Evolutionary conservation across 1,140 invertebrate genomes (phyloP).

Genomic region (Belonocnema kinseyi): DNA sequence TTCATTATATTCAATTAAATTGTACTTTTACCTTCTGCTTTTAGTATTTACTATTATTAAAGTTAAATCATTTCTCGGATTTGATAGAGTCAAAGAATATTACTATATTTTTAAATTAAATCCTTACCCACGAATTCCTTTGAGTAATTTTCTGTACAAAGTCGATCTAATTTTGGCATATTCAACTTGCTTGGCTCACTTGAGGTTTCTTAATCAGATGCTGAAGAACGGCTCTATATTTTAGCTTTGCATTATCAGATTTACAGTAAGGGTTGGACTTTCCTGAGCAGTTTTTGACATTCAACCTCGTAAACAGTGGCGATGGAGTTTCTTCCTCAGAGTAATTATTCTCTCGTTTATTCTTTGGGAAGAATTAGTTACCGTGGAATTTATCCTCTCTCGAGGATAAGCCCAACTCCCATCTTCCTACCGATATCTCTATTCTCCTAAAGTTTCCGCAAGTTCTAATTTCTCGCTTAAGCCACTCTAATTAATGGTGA

Average conservation of each 20-base stretch:
- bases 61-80: too few species aligned
- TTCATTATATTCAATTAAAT: too few species aligned
- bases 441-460: constrained; percentile 20
- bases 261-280: not conserved
- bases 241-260: not conserved
- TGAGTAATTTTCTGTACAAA: too few species aligned
- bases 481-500: constrained; percentile 11
- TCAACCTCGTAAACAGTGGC: not conserved
- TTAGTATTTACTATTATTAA: too few species aligned
- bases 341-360: constrained; percentile 1
- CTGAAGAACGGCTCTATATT: too few species aligned
- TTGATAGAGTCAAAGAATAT: too few species aligned
- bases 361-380: constrained; percentile 20
- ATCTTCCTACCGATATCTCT: not conserved
- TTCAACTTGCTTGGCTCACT: too few species aligned
- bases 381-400: not conserved
- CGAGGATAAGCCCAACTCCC: not conserved
- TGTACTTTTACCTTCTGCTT: too few species aligned
- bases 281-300: not conserved
- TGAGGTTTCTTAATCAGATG: too few species aligned
- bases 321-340: constrained; percentile 14
- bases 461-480: constrained; percentile 23
- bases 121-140: too few species aligned
- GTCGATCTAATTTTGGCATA: too few species aligned
- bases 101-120: too few species aligned